Evolutionary conservation across 2,797 vertebrate genomes (phyloP).

Genomic region (Poecilia gillii): DNA sequence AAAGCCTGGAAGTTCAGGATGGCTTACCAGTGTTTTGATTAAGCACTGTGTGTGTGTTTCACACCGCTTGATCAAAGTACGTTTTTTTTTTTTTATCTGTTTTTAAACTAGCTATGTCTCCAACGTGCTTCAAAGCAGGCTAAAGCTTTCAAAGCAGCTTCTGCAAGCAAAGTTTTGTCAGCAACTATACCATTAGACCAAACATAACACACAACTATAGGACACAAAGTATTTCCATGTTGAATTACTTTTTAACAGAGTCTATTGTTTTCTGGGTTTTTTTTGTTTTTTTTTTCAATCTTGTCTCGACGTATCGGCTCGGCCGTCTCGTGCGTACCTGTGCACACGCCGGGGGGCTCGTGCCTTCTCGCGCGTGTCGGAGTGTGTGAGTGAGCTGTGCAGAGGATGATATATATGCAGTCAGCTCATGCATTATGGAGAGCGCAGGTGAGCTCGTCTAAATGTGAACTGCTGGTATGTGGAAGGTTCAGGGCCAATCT

Average conservation of each 20-base stretch:
- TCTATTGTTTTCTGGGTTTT: too few relatives aligned
- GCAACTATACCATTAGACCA: constrained; percentile 28
- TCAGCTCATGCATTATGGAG: constrained; percentile 80
- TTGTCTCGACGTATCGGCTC: constrained; percentile 4
- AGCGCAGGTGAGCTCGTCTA: constrained; percentile 74
- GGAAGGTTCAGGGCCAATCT: constrained; percentile 78
- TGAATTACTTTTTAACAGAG: constrained; percentile 1
- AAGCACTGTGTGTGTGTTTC: constrained; percentile 65
- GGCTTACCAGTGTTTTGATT: constrained; percentile 73
- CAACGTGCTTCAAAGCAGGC: constrained; percentile 46
- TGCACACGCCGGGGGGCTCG: constrained; percentile 25
- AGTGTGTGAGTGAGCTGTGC: constrained; percentile 38
- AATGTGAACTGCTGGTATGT: constrained; percentile 75
- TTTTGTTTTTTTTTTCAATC: constrained; percentile 3
- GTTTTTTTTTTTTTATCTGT: constrained; percentile 23
- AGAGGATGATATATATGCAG: constrained; percentile 73
- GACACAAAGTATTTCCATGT: background rate
- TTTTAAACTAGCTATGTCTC: constrained; percentile 30
- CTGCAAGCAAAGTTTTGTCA: constrained; percentile 13
- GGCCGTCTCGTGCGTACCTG: constrained; percentile 18
- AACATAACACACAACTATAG: constrained; percentile 6
- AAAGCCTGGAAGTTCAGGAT: constrained; percentile 67
- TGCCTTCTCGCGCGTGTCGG: constrained; percentile 19
- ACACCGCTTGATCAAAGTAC: constrained; percentile 64
- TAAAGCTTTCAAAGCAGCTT: constrained; percentile 48